Evolutionary conservation across 2,113 vertebrate species (phyloP).

Genomic region (Cebidichthys violaceus): DNA sequence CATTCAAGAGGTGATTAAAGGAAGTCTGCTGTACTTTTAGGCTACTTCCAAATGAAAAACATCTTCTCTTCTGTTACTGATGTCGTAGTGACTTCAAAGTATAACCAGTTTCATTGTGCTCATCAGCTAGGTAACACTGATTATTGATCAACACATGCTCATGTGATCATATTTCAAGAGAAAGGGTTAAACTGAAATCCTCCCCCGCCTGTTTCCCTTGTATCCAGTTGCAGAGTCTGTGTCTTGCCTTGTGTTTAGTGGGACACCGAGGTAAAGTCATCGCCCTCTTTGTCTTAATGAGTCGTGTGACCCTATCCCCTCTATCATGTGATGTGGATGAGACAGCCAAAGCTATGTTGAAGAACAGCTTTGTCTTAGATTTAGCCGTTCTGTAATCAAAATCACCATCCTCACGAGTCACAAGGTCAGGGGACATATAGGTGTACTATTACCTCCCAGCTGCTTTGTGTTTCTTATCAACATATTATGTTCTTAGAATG

Average conservation of each 20-base stretch:
- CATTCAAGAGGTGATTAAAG: background rate
- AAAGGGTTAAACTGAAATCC: background rate
- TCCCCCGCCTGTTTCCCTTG: background rate
- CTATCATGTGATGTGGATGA: conserved; percentile 69
- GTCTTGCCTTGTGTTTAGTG: conserved; percentile 6
- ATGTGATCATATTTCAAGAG: conserved; percentile 25
- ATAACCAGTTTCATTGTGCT: conserved; percentile 12
- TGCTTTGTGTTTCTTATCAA: conserved; percentile 1
- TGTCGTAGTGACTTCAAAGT: background rate
- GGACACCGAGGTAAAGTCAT: conserved; percentile 31
- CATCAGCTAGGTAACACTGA: conserved; percentile 9
- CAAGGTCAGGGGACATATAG: conserved; percentile 55
- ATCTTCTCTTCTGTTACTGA: background rate
- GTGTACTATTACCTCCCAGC: conserved; percentile 27
- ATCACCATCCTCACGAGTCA: conserved; percentile 65
- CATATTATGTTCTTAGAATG: background rate
- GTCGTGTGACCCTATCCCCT: conserved; percentile 57
- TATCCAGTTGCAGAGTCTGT: background rate
- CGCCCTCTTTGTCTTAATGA: conserved; percentile 51
- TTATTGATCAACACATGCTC: background rate
- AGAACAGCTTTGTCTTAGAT: conserved; percentile 65
- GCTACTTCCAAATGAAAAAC: background rate
- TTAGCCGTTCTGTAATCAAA: conserved; percentile 59
- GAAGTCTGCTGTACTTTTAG: background rate
- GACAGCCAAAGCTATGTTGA: conserved; percentile 63